These are phyloP conservation scores for Metellina segmentata DNA, from an alignment of 2,888 invertebrate genomes.

Conservation along the genomic window DNA sequence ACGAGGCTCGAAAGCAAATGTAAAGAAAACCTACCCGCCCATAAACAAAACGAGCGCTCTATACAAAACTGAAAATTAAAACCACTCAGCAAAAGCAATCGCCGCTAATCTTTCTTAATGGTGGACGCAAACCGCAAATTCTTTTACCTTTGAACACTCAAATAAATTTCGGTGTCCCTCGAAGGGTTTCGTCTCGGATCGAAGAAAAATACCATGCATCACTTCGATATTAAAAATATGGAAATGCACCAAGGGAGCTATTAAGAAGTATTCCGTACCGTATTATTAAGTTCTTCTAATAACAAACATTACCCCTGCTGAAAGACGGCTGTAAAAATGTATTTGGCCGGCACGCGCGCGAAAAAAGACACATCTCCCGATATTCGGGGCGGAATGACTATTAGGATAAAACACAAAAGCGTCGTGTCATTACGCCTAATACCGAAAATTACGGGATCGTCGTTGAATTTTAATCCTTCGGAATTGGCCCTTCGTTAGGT, in stretches of 20 bases:
- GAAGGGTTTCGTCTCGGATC: neutral
- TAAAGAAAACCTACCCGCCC: neutral
- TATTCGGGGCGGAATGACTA: slow-evolving; percentile 58
- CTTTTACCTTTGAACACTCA: neutral
- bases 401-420: slow-evolving; percentile 50
- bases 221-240: slow-evolving; percentile 24
- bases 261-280: slow-evolving; percentile 23
- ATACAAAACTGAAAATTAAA: neutral
- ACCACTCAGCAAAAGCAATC: neutral
- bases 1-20: neutral
- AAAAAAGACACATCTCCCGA: slow-evolving; percentile 47
- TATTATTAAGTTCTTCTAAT: slow-evolving; percentile 54
- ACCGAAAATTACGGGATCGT: slow-evolving; percentile 69
- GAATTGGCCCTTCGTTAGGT: slow-evolving; percentile 68
- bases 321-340: neutral
- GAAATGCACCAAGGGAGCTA: slow-evolving; percentile 43
- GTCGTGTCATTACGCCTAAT: slow-evolving; percentile 72
- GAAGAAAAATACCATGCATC: neutral
- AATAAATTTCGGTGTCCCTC: neutral
- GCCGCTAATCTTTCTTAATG: neutral
- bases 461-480: slow-evolving; percentile 69
- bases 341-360: neutral
- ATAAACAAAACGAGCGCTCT: neutral
- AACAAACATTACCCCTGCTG: slow-evolving; percentile 51
- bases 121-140: neutral